Evolutionary conservation across 1,140 invertebrate species (phyloP), one percentile per base, ranked within the genome.

Genomic region (Meloidogyne chitwoodi): DNA sequence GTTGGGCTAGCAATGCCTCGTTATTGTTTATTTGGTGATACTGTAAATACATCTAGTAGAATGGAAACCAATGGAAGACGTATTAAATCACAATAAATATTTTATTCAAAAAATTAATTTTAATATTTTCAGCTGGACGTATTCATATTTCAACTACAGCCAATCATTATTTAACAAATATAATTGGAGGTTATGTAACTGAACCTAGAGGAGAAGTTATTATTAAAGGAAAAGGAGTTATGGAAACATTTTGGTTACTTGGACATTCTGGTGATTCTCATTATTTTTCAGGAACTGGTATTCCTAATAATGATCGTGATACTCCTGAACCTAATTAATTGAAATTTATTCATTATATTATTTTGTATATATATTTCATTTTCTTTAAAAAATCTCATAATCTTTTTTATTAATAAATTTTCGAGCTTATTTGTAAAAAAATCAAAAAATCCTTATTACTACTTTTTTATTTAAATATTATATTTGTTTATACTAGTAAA

Each of bases 21-120:
- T 48, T 94, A 94, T 88, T 92, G 91, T 80, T 87, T 92, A 19
- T 92, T 92, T 80, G 91, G 90, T 1, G 90, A 90, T 77, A 90
- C 89, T 1, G 88, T 91, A 65, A 91, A 90, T 79, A 90, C 89
- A 12, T 90, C 90, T 0, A 87, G 87, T 8, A 76, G 90, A 65
- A 91, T 91, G 90, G 90, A 90, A 79, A 86, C 88, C 0, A 88
- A 87, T 41, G 87, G 89, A n/a, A 87, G 89, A 85, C 84, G 90
- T 90, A 84, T 80, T 79, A 48, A n/a, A 38, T 22, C 16, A 8
- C 0, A 22, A 65, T 2, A 22, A 22, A 48, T 16, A n/a, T n/a
- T n/a, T n/a, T n/a, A n/a, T n/a, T n/a, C n/a, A n/a, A n/a, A n/a
- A n/a, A n/a, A n/a, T n/a, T n/a, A n/a, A n/a, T n/a, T n/a, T n/a